Conservation (phyloP, 2,888 invertebrate genomes). For the Brenthis daphne region DNA sequence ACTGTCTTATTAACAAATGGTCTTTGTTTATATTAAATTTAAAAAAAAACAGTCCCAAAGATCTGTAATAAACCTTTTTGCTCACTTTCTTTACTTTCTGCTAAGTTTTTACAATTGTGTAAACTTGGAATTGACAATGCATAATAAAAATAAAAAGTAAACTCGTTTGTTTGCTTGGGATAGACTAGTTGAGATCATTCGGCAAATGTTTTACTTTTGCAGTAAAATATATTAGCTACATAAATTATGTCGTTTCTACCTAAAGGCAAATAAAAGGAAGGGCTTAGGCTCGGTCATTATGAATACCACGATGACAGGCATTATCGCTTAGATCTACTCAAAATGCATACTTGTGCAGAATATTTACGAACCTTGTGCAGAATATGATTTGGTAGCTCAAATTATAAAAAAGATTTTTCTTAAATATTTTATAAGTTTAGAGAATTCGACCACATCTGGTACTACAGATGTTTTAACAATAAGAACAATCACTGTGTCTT, state of each 20-base stretch:
- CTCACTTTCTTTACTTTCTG: background rate
- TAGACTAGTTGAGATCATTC: too few relatives aligned
- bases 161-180: too few relatives aligned
- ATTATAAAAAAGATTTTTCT: too few relatives aligned
- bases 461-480: too few relatives aligned
- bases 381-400: too few relatives aligned
- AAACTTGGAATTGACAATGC: background rate
- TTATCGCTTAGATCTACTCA: background rate
- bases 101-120: conserved; percentile 13
- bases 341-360: background rate
- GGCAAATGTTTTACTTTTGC: background rate
- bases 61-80: conserved; percentile 1
- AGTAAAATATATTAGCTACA: background rate
- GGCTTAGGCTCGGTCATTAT: background rate
- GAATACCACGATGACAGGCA: conserved; percentile 3
- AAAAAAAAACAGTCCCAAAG: background rate
- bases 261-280: background rate
- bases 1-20: background rate
- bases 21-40: background rate
- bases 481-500: too few relatives aligned
- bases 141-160: conserved; percentile 4
- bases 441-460: too few relatives aligned
- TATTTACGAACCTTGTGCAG: too few relatives aligned
- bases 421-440: too few relatives aligned
- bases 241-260: conserved; percentile 5